Evolutionary conservation across 2,888 invertebrate species (phyloP).

Genomic region (Metellina segmentata): DNA sequence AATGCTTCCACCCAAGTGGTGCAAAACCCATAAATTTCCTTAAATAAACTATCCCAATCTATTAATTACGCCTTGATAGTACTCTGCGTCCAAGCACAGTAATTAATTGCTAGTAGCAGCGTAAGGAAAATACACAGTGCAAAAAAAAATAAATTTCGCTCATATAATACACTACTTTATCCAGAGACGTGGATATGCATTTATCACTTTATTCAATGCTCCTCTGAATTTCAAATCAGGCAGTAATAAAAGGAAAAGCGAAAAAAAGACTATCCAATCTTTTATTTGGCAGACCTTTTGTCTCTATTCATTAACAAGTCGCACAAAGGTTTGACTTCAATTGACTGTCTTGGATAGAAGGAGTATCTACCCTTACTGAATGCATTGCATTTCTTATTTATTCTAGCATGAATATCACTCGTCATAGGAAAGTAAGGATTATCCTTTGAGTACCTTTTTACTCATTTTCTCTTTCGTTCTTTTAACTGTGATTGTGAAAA

Average conservation of each 20-base stretch:
- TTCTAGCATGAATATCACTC: conserved; percentile 20
- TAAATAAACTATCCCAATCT: conserved; percentile 29
- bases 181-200: conserved; percentile 18
- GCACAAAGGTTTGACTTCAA: conserved; percentile 24
- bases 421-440: background rate
- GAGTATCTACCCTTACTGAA: conserved; percentile 2
- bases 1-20: background rate
- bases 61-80: conserved; percentile 12
- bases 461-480: too few species aligned
- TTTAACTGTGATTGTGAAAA: too few species aligned
- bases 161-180: conserved; percentile 17
- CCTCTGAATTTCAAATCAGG: conserved; percentile 36
- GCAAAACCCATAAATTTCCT: conserved; percentile 16
- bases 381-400: conserved; percentile 36
- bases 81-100: background rate
- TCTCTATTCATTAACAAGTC: conserved; percentile 48
- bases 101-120: conserved; percentile 28
- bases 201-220: conserved; percentile 41
- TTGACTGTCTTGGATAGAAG: conserved; percentile 16
- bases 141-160: background rate
- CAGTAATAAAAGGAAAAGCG: background rate
- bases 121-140: background rate
- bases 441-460: background rate
- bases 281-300: conserved; percentile 32
- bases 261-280: conserved; percentile 1